Base-by-base conservation (phyloP, 2,888 invertebrate genomes). In the Acholoe squamosa region DNA sequence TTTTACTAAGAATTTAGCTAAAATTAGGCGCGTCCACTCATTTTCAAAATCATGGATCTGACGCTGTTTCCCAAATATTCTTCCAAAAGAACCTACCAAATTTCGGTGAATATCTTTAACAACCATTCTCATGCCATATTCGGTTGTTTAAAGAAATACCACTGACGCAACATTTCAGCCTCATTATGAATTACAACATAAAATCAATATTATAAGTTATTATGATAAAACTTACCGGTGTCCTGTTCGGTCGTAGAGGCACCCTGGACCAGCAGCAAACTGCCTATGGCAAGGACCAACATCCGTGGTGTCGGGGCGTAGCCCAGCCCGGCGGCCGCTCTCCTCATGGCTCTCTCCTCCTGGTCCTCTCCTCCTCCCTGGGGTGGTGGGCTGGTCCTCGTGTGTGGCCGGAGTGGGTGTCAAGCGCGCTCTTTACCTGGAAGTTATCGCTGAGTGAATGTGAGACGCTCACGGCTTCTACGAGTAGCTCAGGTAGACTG, bases 211-310 rank as follows among this genome's bases (percentile, higher is more conserved):
- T n/a, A n/a, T n/a, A n/a, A n/a, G n/a, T n/a, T n/a, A n/a, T n/a
- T n/a, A n/a, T n/a, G n/a, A n/a, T 61, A n/a, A 12, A 3, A 7
- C 71, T 71, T 28, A 71, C 71, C 71, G 19, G 71, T 71, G n/a
- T 71, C 71, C 28, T 25, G 71, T 22, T 71, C 28, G 28, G 71
- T 28, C 71, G n/a, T 25, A 28, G 71, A 71, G 71, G 28, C 71
- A 28, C 28, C 71, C 71, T 71, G 71, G 7, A 71, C 5, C 0
- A 71, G 71, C 71, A 71, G 28, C 71, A 71, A 28, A 5, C 71
- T 25, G 28, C 71, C 71, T 22, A 71, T 22, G 71, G 71, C 71
- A 71, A 71, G 25, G 71, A 71, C 71, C 71, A n/a, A 28, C 71
- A 71, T 28, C 71, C 71, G 25, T 14, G 71, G 28, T 14, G 71